Evolutionary conservation across 2,888 invertebrate genomes (phyloP).

Genomic region (Ectemnius cavifrons): DNA sequence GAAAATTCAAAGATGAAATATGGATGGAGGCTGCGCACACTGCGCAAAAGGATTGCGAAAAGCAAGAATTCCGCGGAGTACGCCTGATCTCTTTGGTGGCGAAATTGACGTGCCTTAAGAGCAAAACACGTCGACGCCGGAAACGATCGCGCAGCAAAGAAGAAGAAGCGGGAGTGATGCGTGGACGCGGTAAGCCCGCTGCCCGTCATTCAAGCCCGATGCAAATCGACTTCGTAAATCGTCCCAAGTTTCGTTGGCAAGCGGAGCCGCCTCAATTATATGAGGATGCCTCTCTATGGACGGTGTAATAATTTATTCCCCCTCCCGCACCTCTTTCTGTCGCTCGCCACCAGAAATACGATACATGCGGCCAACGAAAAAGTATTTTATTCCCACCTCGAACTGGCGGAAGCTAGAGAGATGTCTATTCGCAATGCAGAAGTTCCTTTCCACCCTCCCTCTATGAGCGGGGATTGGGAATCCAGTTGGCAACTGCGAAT

Average conservation of each 20-base stretch:
- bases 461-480: no score
- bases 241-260: constrained; percentile 43
- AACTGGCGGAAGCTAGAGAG: no score
- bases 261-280: constrained; percentile 4
- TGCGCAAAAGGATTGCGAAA: constrained; percentile 35
- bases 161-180: constrained; percentile 1
- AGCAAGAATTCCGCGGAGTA: constrained; percentile 1
- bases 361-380: not conserved
- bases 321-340: not conserved
- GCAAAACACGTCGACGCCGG: constrained; percentile 19
- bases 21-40: not conserved
- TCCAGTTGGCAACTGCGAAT: no score
- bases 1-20: no score
- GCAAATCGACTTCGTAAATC: constrained; percentile 38
- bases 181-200: constrained; percentile 2
- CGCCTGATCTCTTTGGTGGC: constrained; percentile 13
- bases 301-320: constrained; percentile 22
- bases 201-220: constrained; percentile 19
- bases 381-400: no score
- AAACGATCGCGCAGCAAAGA: constrained; percentile 28
- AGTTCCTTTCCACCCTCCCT: no score
- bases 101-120: constrained; percentile 16
- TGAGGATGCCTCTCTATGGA: constrained; percentile 11
- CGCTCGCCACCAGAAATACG: not conserved
- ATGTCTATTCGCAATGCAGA: no score